Evolutionary conservation across 2,797 vertebrate species (phyloP), one percentile per base, ranked within the genome.

Genomic region (Ctenochaetus hawaiiensis): DNA sequence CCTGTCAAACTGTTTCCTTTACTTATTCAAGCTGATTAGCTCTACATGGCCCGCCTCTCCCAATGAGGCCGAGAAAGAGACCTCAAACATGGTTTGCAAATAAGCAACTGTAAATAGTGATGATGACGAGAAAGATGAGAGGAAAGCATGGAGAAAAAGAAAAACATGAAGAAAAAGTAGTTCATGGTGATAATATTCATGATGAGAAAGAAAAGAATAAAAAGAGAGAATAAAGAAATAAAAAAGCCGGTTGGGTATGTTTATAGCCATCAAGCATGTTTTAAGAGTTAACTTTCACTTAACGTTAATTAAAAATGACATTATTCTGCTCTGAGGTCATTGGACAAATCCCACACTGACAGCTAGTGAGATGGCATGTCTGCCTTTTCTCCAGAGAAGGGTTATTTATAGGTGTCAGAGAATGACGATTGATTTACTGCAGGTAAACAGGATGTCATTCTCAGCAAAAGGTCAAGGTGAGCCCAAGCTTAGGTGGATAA

Each of bases 1-100:
- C 86, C 92, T 94, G 93, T 94, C 93, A 93, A 90, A 94, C 83
- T 93, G 93, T 94, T 95, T 94, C 94, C 93, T 93, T 94, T 92
- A 93, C 92, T 92, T 92, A 93, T 94, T 93, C 90, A 93, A 78
- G 88, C 91, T 95, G 93, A 93, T 91, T 93, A 93, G 92, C 87
- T 65, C 86, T 84, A 91, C 92, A 93, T 86, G 92, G 86, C 90
- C 91, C 86, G 89, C 91, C 92, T 89, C 84, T 89, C 86, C 77
- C 89, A 34, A 70, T 59, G 84, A 82, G 75, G 72, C 87, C 76
- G 81, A 74, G 76, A 91, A 77, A 87, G 81, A 91, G 89, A 92
- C 89, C 90, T 92, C 88, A 91, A 76, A 78, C 59, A 60, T 63
- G 78, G 77, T 82, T 77, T 67, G 75, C 72, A 67, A 81, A 81